Evolutionary conservation across 1,140 invertebrate species (phyloP).

Genomic region (Phymorhynchus buccinoides): DNA sequence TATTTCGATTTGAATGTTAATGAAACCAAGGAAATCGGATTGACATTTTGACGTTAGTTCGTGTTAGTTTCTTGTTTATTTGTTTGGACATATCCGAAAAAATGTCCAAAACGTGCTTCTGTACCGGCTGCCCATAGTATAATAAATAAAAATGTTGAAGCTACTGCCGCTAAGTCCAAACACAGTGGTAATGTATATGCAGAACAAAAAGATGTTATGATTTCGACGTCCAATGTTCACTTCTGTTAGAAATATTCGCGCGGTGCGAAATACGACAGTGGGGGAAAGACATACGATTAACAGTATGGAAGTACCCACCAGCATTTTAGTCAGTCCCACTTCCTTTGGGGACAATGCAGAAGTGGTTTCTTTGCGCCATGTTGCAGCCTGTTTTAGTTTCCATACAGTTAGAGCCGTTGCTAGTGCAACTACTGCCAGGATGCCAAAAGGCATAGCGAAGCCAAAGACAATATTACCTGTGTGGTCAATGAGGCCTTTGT

Average conservation of each 20-base stretch:
- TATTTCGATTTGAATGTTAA: no score
- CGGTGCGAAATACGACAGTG: neutral
- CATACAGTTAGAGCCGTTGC: neutral
- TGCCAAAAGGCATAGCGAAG: neutral
- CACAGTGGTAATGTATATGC: neutral
- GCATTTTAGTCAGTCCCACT: constrained; percentile 15
- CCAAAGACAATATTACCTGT: neutral
- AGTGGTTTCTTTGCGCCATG: neutral
- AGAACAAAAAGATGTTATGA: neutral
- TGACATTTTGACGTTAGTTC: no score
- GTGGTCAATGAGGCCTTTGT: neutral
- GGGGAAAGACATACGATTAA: neutral
- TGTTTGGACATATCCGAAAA: no score
- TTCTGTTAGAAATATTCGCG: neutral
- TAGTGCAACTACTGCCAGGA: neutral
- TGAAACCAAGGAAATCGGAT: no score
- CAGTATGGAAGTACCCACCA: neutral
- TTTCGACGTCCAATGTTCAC: neutral
- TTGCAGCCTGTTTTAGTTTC: neutral
- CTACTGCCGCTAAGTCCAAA: no score
- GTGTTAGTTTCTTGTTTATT: no score
- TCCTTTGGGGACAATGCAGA: neutral
- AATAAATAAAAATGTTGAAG: constrained; percentile 11
- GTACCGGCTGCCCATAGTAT: neutral
- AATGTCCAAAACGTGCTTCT: neutral